Percentiles rank a stretch among this genome's conserved stretches.
phyloP scores from a whole-genome alignment of 2,888 invertebrate species.

The Tanypteryx hageni region DNA sequence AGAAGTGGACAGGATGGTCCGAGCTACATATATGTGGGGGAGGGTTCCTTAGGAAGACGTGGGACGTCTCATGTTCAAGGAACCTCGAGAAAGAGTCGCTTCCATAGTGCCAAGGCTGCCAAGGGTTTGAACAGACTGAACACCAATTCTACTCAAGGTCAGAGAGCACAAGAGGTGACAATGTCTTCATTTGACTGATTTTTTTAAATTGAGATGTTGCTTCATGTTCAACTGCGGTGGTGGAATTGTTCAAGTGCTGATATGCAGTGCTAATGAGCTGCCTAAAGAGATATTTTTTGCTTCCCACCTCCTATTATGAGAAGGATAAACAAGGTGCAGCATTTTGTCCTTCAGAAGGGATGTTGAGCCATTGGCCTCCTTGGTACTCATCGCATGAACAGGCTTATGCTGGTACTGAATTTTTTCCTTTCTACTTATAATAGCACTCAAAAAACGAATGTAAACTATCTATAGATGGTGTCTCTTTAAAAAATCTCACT shows the following conservation, averaged over 20 bases:
- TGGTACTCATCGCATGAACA: slow-evolving; percentile 62
- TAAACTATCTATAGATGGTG: neutral
- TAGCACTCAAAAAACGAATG: slow-evolving; percentile 41
- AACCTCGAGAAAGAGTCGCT: slow-evolving; percentile 44
- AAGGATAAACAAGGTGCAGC: slow-evolving; percentile 58
- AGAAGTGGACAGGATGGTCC: slow-evolving; percentile 37
- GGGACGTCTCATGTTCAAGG: slow-evolving; percentile 47
- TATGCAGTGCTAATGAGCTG: slow-evolving; percentile 62
- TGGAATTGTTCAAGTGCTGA: slow-evolving; percentile 57
- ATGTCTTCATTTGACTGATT: slow-evolving; percentile 57
- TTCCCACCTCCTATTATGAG: slow-evolving; percentile 27
- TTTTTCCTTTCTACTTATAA: slow-evolving; percentile 62
- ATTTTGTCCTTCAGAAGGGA: slow-evolving; percentile 62
- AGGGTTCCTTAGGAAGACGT: slow-evolving; percentile 60
- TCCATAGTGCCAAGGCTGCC: slow-evolving; percentile 57
- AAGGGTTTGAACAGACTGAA: slow-evolving; percentile 56
- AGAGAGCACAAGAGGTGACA: slow-evolving; percentile 54
- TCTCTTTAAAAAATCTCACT: slow-evolving; percentile 8
- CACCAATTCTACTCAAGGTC: slow-evolving; percentile 59
- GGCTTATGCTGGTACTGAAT: slow-evolving; percentile 64
- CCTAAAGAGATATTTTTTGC: slow-evolving; percentile 58
- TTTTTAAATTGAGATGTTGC: slow-evolving; percentile 56
- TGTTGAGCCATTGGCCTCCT: slow-evolving; percentile 61
- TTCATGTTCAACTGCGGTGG: slow-evolving; percentile 62
- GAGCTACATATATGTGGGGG: slow-evolving; percentile 49